Base-by-base conservation (phyloP, 2,888 invertebrate species). In the Amiota communis region DNA sequence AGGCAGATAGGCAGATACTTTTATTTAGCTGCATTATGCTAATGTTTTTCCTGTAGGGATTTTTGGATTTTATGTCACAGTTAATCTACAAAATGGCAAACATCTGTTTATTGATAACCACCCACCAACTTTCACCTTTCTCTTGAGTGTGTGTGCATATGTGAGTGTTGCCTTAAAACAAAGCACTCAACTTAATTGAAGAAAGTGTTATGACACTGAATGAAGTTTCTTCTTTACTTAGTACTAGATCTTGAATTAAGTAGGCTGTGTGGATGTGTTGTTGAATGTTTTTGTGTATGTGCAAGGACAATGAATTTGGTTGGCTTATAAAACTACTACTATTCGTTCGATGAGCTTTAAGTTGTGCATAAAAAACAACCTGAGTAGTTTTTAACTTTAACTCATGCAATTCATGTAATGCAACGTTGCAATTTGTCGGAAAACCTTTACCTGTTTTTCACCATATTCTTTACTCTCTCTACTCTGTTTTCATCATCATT, bases 151-250 rank as follows among this genome's bases (percentile, higher is more conserved):
- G 46, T 9, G n/a, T 13, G 47, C n/a, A 15, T 15, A 13, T 46
- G 12, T 64, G 10, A n/a, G 48, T 48, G 48, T 51, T 11, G 6
- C 6, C 20, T 12, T 15, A 47, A 65, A 65, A 68, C 23, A 51
- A 23, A 53, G 23, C 67, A 68, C 67, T 68, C 51, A 68, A 23
- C 36, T 3, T 68, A 36, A 53, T 68, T 68, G 67, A 68, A 51
- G 13, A 20, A 47, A 63, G 63, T 65, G 36, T 36, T 36, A 36
- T 36, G 65, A 65, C 65, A 65, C 6, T 65, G 65, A 65, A 65
- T 17, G 36, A 36, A 36, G 36, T 36, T 36, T 36, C 36, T 36
- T 36, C 36, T 36, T 36, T 36, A 36, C 36, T 36, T 36, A 36
- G 36, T 36, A n/a, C n/a, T n/a, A 36, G 36, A 36, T 65, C 15